phyloP scores from a whole-genome alignment of 2,888 invertebrate species.

The Drosophila mayaguana region DNA sequence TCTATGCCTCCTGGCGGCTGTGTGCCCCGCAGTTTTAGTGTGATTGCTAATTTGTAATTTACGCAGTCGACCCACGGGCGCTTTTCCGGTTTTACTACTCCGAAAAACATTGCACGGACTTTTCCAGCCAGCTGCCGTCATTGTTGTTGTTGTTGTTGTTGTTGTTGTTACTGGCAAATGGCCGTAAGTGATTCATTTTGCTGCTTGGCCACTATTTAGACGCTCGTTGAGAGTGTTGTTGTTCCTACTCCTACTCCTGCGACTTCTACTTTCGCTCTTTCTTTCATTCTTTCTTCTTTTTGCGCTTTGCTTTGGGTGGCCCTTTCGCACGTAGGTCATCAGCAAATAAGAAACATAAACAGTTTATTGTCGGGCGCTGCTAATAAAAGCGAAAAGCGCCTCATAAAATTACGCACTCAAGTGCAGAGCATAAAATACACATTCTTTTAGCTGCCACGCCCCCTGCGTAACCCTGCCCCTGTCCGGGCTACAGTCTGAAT shows the following conservation, averaged over 20 bases:
- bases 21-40: slow-evolving; percentile 62
- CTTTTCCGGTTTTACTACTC: slow-evolving; percentile 67
- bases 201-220: slow-evolving; percentile 59
- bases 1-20: neutral
- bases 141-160: slow-evolving; percentile 18
- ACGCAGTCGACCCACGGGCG: slow-evolving; percentile 73
- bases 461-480: neutral
- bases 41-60: slow-evolving; percentile 83
- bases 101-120: slow-evolving; percentile 40
- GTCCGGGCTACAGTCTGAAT: neutral
- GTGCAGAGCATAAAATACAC: slow-evolving; percentile 76
- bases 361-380: slow-evolving; percentile 77
- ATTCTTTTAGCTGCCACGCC: slow-evolving; percentile 24
- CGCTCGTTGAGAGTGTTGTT: slow-evolving; percentile 24
- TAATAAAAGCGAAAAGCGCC: slow-evolving; percentile 76
- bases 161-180: slow-evolving; percentile 51
- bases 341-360: slow-evolving; percentile 83
- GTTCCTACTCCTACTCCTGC: slow-evolving; percentile 7
- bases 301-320: slow-evolving; percentile 16
- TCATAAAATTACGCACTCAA: slow-evolving; percentile 79
- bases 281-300: neutral
- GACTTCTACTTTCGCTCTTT: neutral
- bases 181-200: slow-evolving; percentile 77
- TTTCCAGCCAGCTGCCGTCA: slow-evolving; percentile 32
- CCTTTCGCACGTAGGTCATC: slow-evolving; percentile 81